Evolutionary conservation across 2,797 vertebrate species (phyloP).

Genomic region (Scarus forsteni): DNA sequence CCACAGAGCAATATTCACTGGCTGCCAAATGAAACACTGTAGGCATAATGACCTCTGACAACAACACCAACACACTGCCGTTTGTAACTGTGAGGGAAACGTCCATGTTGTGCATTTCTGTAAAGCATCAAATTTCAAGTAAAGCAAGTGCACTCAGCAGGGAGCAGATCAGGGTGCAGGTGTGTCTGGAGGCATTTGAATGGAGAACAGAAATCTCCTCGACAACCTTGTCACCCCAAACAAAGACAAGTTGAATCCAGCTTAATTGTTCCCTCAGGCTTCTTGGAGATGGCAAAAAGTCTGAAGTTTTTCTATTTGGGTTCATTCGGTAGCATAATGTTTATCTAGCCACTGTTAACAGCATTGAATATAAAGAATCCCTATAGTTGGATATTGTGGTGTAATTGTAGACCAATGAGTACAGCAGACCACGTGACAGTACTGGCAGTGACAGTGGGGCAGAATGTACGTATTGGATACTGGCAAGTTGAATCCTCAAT

Average conservation of each 20-base stretch:
- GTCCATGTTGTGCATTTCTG: background rate
- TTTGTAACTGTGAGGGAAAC: conserved; percentile 1
- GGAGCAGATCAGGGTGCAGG: conserved; percentile 5
- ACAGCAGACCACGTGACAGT: background rate
- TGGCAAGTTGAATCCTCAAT: background rate
- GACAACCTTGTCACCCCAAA: background rate
- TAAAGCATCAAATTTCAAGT: conserved; percentile 3
- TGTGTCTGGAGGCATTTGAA: background rate
- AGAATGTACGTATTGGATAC: background rate
- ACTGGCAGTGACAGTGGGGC: background rate
- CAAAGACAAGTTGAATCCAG: background rate
- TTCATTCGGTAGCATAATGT: background rate
- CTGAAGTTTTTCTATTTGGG: background rate
- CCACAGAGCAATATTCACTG: background rate
- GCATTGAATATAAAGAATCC: background rate
- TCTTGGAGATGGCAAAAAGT: background rate
- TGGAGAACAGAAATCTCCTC: background rate
- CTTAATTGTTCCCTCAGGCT: conserved; percentile 1
- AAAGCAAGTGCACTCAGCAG: background rate
- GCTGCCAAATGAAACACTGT: conserved; percentile 14
- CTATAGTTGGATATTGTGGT: background rate
- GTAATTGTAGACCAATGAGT: background rate
- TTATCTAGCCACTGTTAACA: no score
- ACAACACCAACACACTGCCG: background rate
- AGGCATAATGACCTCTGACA: conserved; percentile 1